Conservation (phyloP, 2,797 vertebrate genomes). For the Erethizon dorsatum region DNA sequence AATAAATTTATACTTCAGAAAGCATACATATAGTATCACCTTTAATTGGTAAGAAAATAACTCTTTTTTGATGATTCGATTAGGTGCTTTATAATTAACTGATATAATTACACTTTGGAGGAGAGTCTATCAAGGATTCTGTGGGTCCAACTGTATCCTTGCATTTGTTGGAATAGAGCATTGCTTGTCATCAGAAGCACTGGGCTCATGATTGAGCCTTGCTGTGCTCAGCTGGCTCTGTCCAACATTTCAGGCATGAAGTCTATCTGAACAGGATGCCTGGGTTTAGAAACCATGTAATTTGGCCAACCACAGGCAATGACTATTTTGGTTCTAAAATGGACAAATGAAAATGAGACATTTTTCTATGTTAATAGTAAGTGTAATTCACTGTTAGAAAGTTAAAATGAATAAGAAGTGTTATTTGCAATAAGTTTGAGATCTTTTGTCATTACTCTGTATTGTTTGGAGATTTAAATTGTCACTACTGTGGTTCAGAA, state of each 20-base stretch:
- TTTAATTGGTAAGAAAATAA: slow-evolving; percentile 38
- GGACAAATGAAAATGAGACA: not conserved
- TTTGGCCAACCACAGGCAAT: not conserved
- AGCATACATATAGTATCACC: not conserved
- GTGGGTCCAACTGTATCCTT: not conserved
- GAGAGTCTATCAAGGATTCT: not conserved
- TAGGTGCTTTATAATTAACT: not conserved
- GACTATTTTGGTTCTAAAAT: not conserved
- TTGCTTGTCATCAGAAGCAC: not conserved
- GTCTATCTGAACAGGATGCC: not conserved
- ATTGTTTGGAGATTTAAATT: slow-evolving; percentile 3
- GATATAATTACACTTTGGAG: not conserved
- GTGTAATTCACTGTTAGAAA: not conserved
- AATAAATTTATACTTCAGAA: slow-evolving; percentile 42
- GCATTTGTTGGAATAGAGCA: not conserved
- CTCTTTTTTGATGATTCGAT: slow-evolving; percentile 31
- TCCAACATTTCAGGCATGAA: not conserved
- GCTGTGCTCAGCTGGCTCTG: not conserved
- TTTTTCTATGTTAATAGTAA: not conserved
- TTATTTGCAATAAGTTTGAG: not conserved
- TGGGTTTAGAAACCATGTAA: not conserved
- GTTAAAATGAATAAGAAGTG: not conserved
- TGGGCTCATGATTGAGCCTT: not conserved
- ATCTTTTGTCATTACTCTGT: not conserved
- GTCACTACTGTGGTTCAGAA: not conserved